Evolutionary conservation across 2,113 vertebrate species (phyloP), one percentile per base, ranked within the genome.

Genomic region (Etia nguti): DNA sequence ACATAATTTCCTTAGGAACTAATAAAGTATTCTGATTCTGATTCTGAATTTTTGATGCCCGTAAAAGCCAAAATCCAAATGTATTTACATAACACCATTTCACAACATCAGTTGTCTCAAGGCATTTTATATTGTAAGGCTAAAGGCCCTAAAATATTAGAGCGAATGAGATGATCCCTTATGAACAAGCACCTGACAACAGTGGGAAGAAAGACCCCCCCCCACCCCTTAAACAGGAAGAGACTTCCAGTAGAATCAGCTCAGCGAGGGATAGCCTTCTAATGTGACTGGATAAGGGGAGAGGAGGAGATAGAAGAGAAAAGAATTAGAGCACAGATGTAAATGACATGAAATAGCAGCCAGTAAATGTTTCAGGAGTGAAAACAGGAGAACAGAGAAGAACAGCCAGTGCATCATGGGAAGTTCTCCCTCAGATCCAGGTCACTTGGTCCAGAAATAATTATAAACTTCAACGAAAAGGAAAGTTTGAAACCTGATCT

Each of bases 381-480:
- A 75, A 48, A 48, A 29, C 16, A 26, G 15, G 10, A 29, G 4
- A 48, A 7, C 0, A 48, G 22, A 48, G 41, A 3, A 75, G 41
- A 75, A 11, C 15, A 48, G 43, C 24, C 43, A 75, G 4, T 29
- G 22, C 68, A 48, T 29, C 5, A 18, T 75, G 68, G 24, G 22
- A 75, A 75, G 16, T 50, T 29, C 10, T 48, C 10, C 70, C 46
- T 26, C 70, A 77, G 10, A 50, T 31, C 43, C 43, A 50, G 70
- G 70, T 50, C 70, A 50, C 41, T 75, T 75, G 43, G 26, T 75
- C 24, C 43, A 75, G 43, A 48, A 29, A 50, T 50, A 77, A 50
- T 29, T 50, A 50, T 77, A 50, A n/a, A 50, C 43, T 50, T 77
- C 16, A 50, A 12, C 18, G 24, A 77, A 75, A 50, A 31, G 43